phyloP scores from a whole-genome alignment of 2,888 invertebrate genomes.

The Brenthis ino region DNA sequence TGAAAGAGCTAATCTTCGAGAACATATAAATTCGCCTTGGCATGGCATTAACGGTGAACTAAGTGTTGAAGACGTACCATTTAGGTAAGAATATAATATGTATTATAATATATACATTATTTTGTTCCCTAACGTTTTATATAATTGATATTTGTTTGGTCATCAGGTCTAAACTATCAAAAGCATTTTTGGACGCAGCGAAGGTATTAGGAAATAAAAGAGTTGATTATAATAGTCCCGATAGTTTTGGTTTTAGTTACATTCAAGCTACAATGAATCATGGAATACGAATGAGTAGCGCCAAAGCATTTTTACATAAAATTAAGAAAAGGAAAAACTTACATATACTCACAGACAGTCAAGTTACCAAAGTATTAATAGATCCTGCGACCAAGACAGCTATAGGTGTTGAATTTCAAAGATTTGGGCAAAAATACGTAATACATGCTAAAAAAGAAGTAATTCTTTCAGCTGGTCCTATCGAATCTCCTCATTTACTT shows the following conservation, averaged over 20 bases:
- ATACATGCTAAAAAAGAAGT: constrained; percentile 79
- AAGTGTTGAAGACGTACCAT: constrained; percentile 83
- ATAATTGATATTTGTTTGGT: constrained; percentile 6
- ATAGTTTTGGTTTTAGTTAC: constrained; percentile 82
- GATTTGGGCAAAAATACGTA: constrained; percentile 69
- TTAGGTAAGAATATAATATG: constrained; percentile 57
- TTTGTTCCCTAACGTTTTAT: neutral
- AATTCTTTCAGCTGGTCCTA: constrained; percentile 86
- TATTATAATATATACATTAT: neutral
- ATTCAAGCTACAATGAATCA: constrained; percentile 72
- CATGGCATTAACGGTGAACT: constrained; percentile 84
- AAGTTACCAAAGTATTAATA: constrained; percentile 83
- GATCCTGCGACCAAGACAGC: constrained; percentile 77
- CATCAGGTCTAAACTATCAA: constrained; percentile 80
- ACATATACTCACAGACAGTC: constrained; percentile 78
- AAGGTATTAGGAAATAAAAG: constrained; percentile 84
- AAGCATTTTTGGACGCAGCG: constrained; percentile 85
- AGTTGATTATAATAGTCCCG: constrained; percentile 87
- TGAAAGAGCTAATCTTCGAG: constrained; percentile 77
- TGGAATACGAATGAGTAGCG: constrained; percentile 80
- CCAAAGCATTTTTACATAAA: constrained; percentile 82
- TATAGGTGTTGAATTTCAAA: constrained; percentile 62
- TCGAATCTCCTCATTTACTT: constrained; percentile 90
- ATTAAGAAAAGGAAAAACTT: constrained; percentile 81
- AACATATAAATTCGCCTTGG: constrained; percentile 74